A percentile compares a stretch with the other conserved stretches of the same genome.
phyloP scores from a whole-genome alignment of 2,797 vertebrate genomes.

The Thripadectes ignobilis region DNA sequence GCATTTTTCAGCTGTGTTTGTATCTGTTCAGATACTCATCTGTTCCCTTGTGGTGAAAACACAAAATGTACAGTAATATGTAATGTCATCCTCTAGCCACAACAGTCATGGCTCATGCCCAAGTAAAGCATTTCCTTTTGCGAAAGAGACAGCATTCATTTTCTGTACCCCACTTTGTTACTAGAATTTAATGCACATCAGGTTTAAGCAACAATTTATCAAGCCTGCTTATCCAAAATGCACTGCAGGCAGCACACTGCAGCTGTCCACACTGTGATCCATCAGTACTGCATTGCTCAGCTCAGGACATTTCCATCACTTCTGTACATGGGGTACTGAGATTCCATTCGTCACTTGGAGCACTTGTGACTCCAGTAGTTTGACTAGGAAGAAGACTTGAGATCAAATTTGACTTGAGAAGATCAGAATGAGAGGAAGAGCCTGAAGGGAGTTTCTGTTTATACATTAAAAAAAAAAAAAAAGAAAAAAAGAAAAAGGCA shows the following conservation, averaged over 20 bases:
- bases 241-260: neutral
- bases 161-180: neutral
- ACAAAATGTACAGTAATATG: slow-evolving; percentile 54
- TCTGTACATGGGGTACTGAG: neutral
- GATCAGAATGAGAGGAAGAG: neutral
- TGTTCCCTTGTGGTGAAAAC: slow-evolving; percentile 55
- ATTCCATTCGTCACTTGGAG: neutral
- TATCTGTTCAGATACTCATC: slow-evolving; percentile 46
- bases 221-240: neutral
- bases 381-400: neutral
- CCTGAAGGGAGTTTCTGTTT: neutral
- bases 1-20: slow-evolving; percentile 49
- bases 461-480: neutral
- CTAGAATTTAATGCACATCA: neutral
- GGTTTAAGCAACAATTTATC: slow-evolving; percentile 20
- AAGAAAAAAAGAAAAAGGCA: neutral
- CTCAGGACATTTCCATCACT: neutral
- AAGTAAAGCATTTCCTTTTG: slow-evolving; percentile 15
- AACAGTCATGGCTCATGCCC: slow-evolving; percentile 24
- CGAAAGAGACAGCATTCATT: neutral
- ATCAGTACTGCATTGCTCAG: neutral
- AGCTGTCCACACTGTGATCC: neutral
- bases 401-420: neutral
- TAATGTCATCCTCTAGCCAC: slow-evolving; percentile 47
- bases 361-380: neutral